phyloP scores from a whole-genome alignment of 1,140 invertebrate genomes.

The Dermatophagoides farinae region DNA sequence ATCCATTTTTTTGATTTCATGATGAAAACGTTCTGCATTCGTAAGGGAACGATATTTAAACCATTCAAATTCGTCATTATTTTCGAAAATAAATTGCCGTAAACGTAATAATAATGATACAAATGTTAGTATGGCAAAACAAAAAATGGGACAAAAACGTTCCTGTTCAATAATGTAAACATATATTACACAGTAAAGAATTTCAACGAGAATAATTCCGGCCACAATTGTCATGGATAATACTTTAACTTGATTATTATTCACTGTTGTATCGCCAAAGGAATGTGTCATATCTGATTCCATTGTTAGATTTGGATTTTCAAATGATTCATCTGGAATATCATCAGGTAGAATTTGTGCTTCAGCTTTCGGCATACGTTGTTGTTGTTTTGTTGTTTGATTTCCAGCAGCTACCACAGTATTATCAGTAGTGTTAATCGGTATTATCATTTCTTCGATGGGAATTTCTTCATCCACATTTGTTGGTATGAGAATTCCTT shows the following conservation, averaged over 20 bases:
- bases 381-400: no score
- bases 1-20: background rate
- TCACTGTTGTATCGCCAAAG: background rate
- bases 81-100: background rate
- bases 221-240: background rate
- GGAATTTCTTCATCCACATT: background rate
- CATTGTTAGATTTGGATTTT: background rate
- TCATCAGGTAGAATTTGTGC: background rate
- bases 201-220: background rate
- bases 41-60: background rate
- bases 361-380: background rate
- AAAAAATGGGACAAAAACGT: conserved; percentile 1
- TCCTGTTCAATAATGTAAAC: background rate
- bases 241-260: background rate
- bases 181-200: conserved; percentile 1
- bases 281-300: background rate
- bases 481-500: background rate
- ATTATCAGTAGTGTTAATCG: background rate
- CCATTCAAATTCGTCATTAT: background rate
- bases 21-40: background rate
- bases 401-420: no score
- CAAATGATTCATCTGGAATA: background rate
- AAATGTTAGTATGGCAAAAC: background rate
- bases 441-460: background rate
- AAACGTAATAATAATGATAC: background rate